Evolutionary conservation across 2,113 vertebrate genomes (phyloP).

Genomic region (Notechis scutatus): DNA sequence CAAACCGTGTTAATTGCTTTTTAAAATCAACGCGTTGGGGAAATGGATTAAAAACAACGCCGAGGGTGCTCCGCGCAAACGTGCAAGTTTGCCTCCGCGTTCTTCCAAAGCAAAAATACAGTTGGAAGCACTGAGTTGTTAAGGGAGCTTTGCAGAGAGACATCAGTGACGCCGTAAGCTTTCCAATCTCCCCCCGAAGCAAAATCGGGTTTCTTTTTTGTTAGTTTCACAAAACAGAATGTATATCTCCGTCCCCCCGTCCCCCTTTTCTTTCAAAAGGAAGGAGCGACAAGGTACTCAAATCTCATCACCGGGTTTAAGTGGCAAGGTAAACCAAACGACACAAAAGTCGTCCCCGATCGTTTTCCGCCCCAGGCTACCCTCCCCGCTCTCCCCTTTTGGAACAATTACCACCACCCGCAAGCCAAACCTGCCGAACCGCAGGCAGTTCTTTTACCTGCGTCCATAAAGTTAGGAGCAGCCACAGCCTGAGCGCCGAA

Average conservation of each 20-base stretch:
- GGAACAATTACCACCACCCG: not conserved
- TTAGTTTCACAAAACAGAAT: not conserved
- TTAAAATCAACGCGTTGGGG: not conserved
- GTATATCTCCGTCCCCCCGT: not conserved
- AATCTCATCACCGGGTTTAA: not conserved
- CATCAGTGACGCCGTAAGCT: not conserved
- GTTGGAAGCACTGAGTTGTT: not conserved
- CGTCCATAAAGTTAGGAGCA: slow-evolving; percentile 67
- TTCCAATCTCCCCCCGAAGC: not conserved
- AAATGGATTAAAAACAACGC: not conserved
- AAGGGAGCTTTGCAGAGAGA: not conserved
- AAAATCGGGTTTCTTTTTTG: not conserved
- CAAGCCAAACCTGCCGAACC: not conserved
- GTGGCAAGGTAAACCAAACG: not conserved
- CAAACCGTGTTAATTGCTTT: not conserved
- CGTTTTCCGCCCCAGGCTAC: not conserved
- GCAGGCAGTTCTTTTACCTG: slow-evolving; percentile 63
- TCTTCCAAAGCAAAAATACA: not conserved
- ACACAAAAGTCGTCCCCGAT: not conserved
- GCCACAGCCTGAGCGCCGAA: slow-evolving; percentile 54
- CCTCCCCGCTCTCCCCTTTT: not conserved
- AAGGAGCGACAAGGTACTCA: not conserved
- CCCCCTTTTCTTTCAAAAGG: not conserved
- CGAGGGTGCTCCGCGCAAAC: not conserved
- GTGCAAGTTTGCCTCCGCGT: not conserved